A percentile compares a stretch with the other conserved stretches of the same genome.
Evolutionary conservation across 2,888 invertebrate genomes (phyloP).

Genomic region (Cremastinae sp.): DNA sequence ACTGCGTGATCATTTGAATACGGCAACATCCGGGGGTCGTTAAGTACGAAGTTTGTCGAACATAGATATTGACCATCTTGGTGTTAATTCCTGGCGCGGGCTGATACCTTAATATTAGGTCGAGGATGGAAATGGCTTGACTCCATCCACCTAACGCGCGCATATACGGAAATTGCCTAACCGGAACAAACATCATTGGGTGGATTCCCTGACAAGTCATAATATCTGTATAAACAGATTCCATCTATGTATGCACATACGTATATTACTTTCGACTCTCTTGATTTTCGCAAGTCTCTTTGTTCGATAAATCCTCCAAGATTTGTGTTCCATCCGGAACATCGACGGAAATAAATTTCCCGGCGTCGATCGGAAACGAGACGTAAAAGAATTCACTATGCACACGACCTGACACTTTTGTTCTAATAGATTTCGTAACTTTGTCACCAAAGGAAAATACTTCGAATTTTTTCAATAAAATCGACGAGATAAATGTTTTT

Average conservation of each 20-base stretch:
- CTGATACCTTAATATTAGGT: slow-evolving; percentile 3
- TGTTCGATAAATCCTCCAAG: neutral
- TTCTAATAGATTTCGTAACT: too few species aligned
- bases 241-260: neutral
- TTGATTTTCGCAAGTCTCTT: neutral
- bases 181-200: slow-evolving; percentile 15
- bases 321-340: too few species aligned
- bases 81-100: neutral
- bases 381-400: too few species aligned
- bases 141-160: neutral
- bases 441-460: too few species aligned
- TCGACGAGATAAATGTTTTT: too few species aligned
- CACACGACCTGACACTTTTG: too few species aligned
- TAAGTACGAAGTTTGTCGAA: neutral
- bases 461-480: too few species aligned
- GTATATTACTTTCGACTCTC: neutral
- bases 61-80: neutral
- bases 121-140: neutral
- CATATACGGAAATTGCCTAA: slow-evolving; percentile 22
- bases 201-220: slow-evolving; percentile 1
- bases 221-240: slow-evolving; percentile 5
- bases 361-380: too few species aligned
- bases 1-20: too few species aligned
- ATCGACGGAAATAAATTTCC: too few species aligned
- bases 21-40: neutral